These are phyloP conservation scores for Nesidiocoris tenuis DNA, from an alignment of 2,888 invertebrate species.

Conservation along the genomic window DNA sequence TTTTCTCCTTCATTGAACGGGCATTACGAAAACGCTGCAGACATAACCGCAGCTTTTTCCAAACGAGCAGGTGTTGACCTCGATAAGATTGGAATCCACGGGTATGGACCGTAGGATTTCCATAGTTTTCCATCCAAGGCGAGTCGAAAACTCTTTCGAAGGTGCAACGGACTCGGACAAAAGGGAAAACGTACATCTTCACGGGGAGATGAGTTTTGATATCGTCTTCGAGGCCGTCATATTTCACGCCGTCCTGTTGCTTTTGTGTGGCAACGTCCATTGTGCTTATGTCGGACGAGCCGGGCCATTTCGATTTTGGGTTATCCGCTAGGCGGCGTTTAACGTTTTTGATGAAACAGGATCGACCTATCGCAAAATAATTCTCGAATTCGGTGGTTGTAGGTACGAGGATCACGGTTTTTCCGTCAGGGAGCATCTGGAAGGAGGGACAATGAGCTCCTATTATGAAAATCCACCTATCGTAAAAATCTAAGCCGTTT, in stretches of 20 bases:
- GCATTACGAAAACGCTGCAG: too few relatives aligned
- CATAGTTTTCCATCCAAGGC: constrained; percentile 5
- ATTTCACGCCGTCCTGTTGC: constrained; percentile 27
- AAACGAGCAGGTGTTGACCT: not conserved
- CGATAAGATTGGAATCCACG: constrained; percentile 11
- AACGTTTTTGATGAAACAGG: too few relatives aligned
- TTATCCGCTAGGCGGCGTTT: not conserved
- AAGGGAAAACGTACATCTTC: constrained; percentile 28
- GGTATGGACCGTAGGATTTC: constrained; percentile 7
- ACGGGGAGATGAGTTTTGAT: constrained; percentile 38
- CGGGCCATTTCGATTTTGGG: not conserved
- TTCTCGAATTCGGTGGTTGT: too few relatives aligned
- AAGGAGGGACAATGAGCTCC: too few relatives aligned
- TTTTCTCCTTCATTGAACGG: too few relatives aligned
- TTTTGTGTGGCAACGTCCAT: constrained; percentile 35
- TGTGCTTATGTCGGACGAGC: not conserved
- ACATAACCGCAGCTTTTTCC: not conserved
- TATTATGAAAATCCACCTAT: too few relatives aligned
- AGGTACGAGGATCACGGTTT: too few relatives aligned
- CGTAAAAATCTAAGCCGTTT: too few relatives aligned
- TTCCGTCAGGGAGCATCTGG: too few relatives aligned
- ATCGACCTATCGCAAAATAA: too few relatives aligned
- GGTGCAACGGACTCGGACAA: constrained; percentile 9
- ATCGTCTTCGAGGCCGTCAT: constrained; percentile 32
- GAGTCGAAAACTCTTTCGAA: not conserved